These are phyloP conservation scores for Gasterosteus nipponicus DNA, from an alignment of 2,113 vertebrate genomes.

Conservation along the genomic window DNA sequence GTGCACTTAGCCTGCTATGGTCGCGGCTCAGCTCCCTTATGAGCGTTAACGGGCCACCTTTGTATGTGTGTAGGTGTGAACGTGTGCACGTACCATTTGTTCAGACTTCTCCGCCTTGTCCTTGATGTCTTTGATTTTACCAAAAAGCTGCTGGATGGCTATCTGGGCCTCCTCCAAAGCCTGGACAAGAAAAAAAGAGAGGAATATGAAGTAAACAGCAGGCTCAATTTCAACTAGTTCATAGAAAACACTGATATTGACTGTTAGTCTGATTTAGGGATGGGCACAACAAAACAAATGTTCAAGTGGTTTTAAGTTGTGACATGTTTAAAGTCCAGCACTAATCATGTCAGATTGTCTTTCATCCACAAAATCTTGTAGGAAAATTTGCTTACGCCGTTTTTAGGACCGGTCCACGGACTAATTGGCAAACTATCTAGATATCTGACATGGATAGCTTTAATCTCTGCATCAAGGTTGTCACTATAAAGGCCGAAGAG, in stretches of 20 bases:
- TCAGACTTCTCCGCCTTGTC: constrained; percentile 99
- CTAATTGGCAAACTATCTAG: constrained; percentile 37
- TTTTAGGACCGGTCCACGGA: constrained; percentile 14
- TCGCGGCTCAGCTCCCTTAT: constrained; percentile 20
- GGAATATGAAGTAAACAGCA: constrained; percentile 12
- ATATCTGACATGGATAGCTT: constrained; percentile 29
- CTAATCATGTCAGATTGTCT: background rate
- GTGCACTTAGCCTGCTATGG: background rate
- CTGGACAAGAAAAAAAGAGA: constrained; percentile 77
- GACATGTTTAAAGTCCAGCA: background rate
- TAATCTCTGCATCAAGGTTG: constrained; percentile 43
- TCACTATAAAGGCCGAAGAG: constrained; percentile 50
- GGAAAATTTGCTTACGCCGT: constrained; percentile 9
- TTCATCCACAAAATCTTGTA: background rate
- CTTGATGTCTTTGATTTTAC: constrained; percentile 99
- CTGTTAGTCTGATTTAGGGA: background rate
- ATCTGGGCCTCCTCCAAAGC: constrained; percentile 97
- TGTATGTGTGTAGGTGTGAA: background rate
- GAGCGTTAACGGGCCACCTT: constrained; percentile 12
- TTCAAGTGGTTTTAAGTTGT: background rate
- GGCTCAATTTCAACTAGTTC: background rate
- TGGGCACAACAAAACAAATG: background rate
- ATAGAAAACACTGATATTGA: background rate
- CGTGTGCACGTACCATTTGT: constrained; percentile 90
- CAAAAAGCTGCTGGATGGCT: constrained; percentile 97